Percentiles rank a stretch among this genome's conserved stretches.
These are phyloP conservation scores for Champsocephalus gunnari DNA, from an alignment of 2,797 vertebrate species.

Conservation along the genomic window DNA sequence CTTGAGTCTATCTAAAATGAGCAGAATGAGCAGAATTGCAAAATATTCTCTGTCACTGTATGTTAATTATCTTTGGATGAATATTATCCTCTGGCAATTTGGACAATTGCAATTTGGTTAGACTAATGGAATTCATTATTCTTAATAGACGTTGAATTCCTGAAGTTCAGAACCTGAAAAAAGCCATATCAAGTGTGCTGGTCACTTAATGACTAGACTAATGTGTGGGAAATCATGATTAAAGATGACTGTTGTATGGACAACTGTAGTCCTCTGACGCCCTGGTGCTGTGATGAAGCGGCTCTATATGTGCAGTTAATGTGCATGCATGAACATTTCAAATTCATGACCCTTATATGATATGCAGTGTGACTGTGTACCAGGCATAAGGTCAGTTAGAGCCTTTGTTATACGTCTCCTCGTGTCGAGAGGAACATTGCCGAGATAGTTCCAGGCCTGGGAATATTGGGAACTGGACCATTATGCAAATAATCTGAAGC, in stretches of 20 bases:
- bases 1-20: background rate
- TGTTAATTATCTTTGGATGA: background rate
- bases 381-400: conserved; percentile 30
- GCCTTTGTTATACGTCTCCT: conserved; percentile 6
- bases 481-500: conserved; percentile 43
- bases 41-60: background rate
- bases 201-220: background rate
- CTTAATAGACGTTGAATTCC: background rate
- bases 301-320: conserved; percentile 55
- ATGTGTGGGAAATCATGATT: conserved; percentile 54
- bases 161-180: background rate
- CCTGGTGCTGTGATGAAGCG: conserved; percentile 47
- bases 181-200: background rate
- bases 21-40: no score
- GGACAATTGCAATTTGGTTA: background rate
- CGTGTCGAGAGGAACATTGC: conserved; percentile 8
- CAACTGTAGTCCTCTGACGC: conserved; percentile 54
- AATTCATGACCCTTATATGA: conserved; percentile 60
- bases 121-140: background rate
- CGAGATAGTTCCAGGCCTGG: conserved; percentile 15
- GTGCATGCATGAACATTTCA: conserved; percentile 55
- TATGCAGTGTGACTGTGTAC: conserved; percentile 37
- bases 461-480: conserved; percentile 35
- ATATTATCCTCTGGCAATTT: background rate
- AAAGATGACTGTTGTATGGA: conserved; percentile 35